Evolutionary conservation across 2,797 vertebrate genomes (phyloP), one percentile per base, ranked within the genome.

Genomic region (Ceyx erithaca): DNA sequence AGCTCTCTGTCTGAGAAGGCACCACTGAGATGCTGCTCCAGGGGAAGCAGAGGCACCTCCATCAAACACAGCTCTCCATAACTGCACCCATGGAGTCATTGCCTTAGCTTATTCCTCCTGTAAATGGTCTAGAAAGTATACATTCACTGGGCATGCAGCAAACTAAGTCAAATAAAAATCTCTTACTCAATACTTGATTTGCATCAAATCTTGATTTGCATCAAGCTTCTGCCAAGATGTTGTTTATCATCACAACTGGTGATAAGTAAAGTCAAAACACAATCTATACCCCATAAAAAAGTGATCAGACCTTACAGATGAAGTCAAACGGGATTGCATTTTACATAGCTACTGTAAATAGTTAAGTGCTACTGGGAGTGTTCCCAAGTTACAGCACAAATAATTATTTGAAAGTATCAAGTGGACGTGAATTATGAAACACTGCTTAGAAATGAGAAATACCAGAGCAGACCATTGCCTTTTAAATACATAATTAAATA

Each of bases 1-100:
- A 79, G 26, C 64, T 51, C 3, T 28, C 71, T 19, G 26, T 54
- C 21, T 0, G 0, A 43, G 0, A 46, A 33, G 15, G 37, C 58
- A 78, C 2, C 1, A 0, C 51, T 0, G 0, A 57, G 68, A 30
- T 5, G 3, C 68, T 7, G 9, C 58, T 76, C 58, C 1, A 1
- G 48, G 46, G 21, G 33, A 73, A 67, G 75, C 51, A 79, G 33
- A 77, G 33, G 72, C 54, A 73, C 19, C 61, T 93, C 68, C 33
- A 61, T 4, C 1, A 8, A 62, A 66, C 1, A 1, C 62, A 92
- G 88, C 62, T 59, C 46, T 52, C 59, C 2, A 0, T 13, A n/a
- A 55, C 62, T 30, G 68, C 72, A 68, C 68, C 59, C 16, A n/a
- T 0, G 10, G 49, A 89, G 68, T 33, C 2, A 4, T 8, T 71